Evolutionary conservation across 1,140 invertebrate genomes (phyloP).

Genomic region (Diachasma alloeum): DNA sequence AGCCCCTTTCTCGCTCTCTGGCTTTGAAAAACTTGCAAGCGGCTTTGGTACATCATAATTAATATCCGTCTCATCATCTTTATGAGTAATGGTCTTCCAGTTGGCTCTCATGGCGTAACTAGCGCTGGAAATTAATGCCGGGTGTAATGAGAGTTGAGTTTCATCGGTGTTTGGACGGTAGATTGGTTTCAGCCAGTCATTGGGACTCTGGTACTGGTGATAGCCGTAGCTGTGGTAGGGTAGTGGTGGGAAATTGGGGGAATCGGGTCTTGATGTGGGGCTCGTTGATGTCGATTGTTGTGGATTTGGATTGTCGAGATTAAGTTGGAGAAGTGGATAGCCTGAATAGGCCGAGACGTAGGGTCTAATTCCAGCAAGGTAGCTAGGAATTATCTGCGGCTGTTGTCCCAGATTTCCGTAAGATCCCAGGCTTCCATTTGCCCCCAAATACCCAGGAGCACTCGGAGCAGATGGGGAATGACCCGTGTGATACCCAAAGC

Average conservation of each 20-base stretch:
- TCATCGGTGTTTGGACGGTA: neutral
- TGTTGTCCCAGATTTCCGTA: constrained; percentile 13
- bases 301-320: constrained; percentile 50
- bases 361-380: neutral
- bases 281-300: neutral
- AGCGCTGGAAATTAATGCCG: neutral
- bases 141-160: neutral
- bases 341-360: neutral
- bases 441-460: neutral
- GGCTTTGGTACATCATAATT: constrained; percentile 10
- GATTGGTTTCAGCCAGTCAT: neutral
- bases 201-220: neutral
- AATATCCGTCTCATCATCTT: neutral
- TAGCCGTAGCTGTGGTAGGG: neutral
- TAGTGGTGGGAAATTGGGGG: neutral
- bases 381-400: neutral
- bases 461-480: neutral
- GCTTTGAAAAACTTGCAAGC: neutral
- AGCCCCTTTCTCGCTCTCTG: neutral
- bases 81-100: neutral
- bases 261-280: neutral
- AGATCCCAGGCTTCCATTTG: neutral
- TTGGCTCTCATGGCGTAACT: neutral
- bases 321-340: neutral
- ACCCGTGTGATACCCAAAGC: neutral